These are phyloP conservation scores for Leuciscus waleckii DNA, from an alignment of 2,797 vertebrate genomes.

Conservation along the genomic window DNA sequence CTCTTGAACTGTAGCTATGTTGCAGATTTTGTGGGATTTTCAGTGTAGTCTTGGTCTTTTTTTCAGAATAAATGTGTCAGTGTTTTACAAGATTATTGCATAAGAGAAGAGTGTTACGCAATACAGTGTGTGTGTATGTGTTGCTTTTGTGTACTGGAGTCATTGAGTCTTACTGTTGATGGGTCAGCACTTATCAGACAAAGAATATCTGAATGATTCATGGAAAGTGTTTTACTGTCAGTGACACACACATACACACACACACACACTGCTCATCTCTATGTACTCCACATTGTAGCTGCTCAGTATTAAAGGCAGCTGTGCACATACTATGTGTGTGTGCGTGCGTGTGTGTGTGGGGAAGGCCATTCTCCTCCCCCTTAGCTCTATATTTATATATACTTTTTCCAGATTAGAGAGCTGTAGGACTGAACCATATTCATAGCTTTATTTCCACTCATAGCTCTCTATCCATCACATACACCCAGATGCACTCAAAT, in stretches of 20 bases:
- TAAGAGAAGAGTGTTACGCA: conserved; percentile 28
- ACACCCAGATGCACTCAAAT: conserved; percentile 30
- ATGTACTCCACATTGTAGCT: background rate
- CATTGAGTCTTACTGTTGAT: background rate
- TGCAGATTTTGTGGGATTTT: background rate
- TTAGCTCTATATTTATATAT: background rate
- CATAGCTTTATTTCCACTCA: conserved; percentile 22
- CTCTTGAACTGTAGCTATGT: background rate
- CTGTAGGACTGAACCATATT: conserved; percentile 10
- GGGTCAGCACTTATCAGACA: background rate
- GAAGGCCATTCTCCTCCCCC: background rate
- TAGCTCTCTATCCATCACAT: conserved; percentile 31
- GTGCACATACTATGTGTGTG: too few relatives aligned
- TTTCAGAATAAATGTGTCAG: conserved; percentile 1
- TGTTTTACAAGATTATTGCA: conserved; percentile 33
- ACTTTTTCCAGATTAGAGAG: conserved; percentile 5
- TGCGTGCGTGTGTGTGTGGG: background rate
- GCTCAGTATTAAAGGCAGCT: background rate
- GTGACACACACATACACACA: background rate
- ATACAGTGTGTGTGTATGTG: background rate
- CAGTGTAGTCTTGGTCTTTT: background rate
- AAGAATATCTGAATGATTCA: background rate
- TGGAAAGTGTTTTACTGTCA: background rate
- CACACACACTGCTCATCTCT: background rate
- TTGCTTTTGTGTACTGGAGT: background rate